A percentile compares a stretch with the other conserved stretches of the same genome.
Evolutionary conservation across 2,797 vertebrate genomes (phyloP).

Genomic region (Microcaecilia unicolor): DNA sequence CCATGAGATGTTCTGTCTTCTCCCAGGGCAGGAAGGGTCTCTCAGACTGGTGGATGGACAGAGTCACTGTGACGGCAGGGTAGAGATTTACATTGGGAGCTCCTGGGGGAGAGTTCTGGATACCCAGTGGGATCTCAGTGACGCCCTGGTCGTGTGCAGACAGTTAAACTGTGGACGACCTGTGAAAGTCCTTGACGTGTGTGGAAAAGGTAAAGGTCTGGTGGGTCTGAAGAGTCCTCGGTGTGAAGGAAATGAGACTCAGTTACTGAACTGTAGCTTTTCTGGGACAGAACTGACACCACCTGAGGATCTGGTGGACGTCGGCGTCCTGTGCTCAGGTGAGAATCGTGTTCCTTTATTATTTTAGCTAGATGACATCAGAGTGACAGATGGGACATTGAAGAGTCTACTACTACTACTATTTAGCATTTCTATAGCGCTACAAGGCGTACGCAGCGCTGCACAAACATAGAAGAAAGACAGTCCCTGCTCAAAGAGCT

Average conservation of each 20-base stretch:
- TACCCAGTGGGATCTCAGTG: neutral
- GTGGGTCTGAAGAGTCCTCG: conserved; percentile 15
- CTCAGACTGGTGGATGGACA: neutral
- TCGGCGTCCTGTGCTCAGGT: neutral
- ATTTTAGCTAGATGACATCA: too few relatives aligned
- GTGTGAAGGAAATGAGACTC: conserved; percentile 21
- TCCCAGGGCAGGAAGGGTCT: neutral
- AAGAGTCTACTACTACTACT: too few relatives aligned
- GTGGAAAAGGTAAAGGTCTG: neutral
- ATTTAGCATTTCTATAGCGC: too few relatives aligned
- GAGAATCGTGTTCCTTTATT: too few relatives aligned
- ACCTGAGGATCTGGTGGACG: neutral
- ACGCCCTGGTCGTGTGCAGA: conserved; percentile 1
- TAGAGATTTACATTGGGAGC: neutral
- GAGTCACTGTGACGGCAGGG: too few relatives aligned
- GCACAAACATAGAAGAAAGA: too few relatives aligned
- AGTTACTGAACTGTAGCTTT: conserved; percentile 16
- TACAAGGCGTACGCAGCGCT: too few relatives aligned
- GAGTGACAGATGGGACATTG: too few relatives aligned
- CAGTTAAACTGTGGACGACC: neutral
- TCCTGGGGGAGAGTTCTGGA: neutral
- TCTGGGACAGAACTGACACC: neutral
- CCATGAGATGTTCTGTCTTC: neutral
- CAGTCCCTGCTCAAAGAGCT: too few relatives aligned
- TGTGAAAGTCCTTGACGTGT: too few relatives aligned